Base-by-base conservation (phyloP, 1,140 invertebrate species). In the Gyrodactylus bullatarudis region DNA sequence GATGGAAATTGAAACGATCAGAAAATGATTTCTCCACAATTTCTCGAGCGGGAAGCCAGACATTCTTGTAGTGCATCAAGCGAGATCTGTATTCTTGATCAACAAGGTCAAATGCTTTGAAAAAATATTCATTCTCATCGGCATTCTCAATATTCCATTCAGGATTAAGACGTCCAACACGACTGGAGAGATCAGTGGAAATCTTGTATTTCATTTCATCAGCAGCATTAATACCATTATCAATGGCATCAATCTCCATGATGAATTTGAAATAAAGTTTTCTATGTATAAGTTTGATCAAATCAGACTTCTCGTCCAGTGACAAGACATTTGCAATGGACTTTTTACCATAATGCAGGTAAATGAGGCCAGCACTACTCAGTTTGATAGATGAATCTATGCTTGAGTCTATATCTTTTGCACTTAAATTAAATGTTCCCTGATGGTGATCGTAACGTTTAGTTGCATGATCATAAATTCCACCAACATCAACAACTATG, bases 401-500 rank as follows among this genome's bases (percentile, higher is more conserved):
- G 0, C 77, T 78, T 68, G 83, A 78, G 20, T 82, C 77, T 0
- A 89, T 76, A 8, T 84, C 83, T 34, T 82, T 83, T 78, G 87
- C 81, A 0, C 85, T 84, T 74, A 87, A 84, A 1, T 77, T 79
- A 77, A 88, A 88, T 21, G 82, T 81, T 75, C 89, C 85, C 81
- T 97, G 93, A 80, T 98, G 94, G 82, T 98, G 94, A 82, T 98
- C 94, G 82, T 87, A 98, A 77, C 87, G 84, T 75, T 87, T 83
- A 69, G 78, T 86, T 0, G 80, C 78, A 71, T 86, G 86, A 82
- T 96, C 85, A 81, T 87, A 98, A 21, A 86, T 84, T 1, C 84
- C 86, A n/a, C 94, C 94, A 25, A 98, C 92, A 83, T 99, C 94
- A 1, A 99, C 86, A 23, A 98, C 89, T 76, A 97, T 86, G 78